Conservation (phyloP, 1,140 invertebrate genomes). For the Eurosta solidaginis region DNA sequence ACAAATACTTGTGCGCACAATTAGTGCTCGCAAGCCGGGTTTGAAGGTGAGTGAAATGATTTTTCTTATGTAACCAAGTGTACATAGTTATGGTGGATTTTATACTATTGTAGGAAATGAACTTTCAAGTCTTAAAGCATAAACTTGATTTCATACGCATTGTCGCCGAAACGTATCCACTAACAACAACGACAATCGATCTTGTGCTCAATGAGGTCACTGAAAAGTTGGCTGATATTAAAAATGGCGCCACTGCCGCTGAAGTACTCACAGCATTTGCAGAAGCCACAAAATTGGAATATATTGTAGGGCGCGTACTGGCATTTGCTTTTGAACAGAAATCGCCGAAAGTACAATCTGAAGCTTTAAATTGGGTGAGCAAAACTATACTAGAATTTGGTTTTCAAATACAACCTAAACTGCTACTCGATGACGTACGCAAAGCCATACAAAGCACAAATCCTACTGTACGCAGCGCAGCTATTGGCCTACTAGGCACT, state of each 20-base stretch:
- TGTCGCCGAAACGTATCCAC: constrained; percentile 75
- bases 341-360: constrained; percentile 89
- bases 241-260: constrained; percentile 72
- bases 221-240: constrained; percentile 84
- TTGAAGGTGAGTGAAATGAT: constrained; percentile 63
- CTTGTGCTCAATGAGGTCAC: constrained; percentile 79
- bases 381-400: constrained; percentile 85
- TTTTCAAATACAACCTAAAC: constrained; percentile 73
- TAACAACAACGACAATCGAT: constrained; percentile 75
- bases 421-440: constrained; percentile 78
- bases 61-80: background rate
- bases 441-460: constrained; percentile 84
- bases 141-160: constrained; percentile 79
- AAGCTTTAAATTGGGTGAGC: constrained; percentile 79
- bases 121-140: constrained; percentile 89
- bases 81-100: background rate
- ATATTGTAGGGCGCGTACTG: constrained; percentile 72
- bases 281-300: constrained; percentile 78
- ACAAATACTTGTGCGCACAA: constrained; percentile 75
- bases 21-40: constrained; percentile 87
- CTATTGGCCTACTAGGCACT: constrained; percentile 66
- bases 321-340: constrained; percentile 83
- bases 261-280: constrained; percentile 77
- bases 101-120: constrained; percentile 69
- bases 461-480: constrained; percentile 77